A percentile compares a stretch with the other conserved stretches of the same genome.
These are phyloP conservation scores for Cheilosia vulpina DNA, from an alignment of 2,888 invertebrate genomes.

Conservation along the genomic window DNA sequence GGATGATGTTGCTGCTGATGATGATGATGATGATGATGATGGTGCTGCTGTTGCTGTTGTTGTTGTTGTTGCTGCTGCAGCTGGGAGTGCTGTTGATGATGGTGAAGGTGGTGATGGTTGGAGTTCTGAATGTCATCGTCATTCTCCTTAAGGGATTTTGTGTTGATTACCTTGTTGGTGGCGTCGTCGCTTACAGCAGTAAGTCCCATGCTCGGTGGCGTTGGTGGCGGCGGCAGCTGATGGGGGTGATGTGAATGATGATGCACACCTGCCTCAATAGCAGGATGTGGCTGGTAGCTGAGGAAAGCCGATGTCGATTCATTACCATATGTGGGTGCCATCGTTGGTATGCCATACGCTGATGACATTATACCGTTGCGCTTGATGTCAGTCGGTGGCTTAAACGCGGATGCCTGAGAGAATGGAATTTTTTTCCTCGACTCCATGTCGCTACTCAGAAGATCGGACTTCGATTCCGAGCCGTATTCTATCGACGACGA, in stretches of 20 bases:
- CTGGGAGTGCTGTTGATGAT: conserved; percentile 74
- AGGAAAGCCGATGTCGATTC: conserved; percentile 77
- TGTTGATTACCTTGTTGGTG: conserved; percentile 74
- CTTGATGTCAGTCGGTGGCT: conserved; percentile 88
- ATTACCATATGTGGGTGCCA: conserved; percentile 68
- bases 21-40: conserved; percentile 48
- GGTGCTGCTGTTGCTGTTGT: conserved; percentile 64
- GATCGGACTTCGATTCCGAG: conserved; percentile 55
- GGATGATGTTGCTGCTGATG: conserved; percentile 65
- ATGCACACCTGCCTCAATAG: conserved; percentile 54
- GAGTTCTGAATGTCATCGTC: conserved; percentile 71
- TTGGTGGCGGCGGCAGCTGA: conserved; percentile 71
- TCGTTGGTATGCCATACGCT: conserved; percentile 69
- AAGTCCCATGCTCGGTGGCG: conserved; percentile 58
- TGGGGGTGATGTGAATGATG: conserved; percentile 65
- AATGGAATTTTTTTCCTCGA: conserved; percentile 85
- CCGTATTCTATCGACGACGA: conserved; percentile 70
- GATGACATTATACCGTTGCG: conserved; percentile 83
- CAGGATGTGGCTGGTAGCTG: conserved; percentile 78
- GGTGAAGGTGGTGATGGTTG: conserved; percentile 63
- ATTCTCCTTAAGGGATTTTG: conserved; percentile 75
- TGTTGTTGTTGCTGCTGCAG: conserved; percentile 65
- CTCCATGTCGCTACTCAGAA: conserved; percentile 46
- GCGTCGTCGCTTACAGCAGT: conserved; percentile 77
- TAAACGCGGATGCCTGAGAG: conserved; percentile 91